phyloP scores from a whole-genome alignment of 2,113 vertebrate species.

The Fulmarus glacialis region DNA sequence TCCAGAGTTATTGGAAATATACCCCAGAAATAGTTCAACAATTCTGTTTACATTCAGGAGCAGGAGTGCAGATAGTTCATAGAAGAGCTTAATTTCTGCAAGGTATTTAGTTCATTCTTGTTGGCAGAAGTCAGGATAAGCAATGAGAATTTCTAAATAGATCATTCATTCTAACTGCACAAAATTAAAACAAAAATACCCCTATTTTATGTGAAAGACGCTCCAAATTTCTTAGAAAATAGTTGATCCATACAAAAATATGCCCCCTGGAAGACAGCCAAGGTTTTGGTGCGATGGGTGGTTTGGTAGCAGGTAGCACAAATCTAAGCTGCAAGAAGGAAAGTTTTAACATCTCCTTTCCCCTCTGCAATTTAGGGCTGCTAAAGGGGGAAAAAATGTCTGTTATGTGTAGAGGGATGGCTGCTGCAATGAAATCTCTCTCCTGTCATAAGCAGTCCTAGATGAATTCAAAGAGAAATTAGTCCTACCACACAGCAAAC shows the following conservation, averaged over 20 bases:
- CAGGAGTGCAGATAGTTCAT: not conserved
- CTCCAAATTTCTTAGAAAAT: not conserved
- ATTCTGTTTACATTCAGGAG: not conserved
- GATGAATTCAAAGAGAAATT: slow-evolving; percentile 1
- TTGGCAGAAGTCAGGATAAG: not conserved
- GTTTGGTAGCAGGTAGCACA: not conserved
- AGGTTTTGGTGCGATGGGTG: not conserved
- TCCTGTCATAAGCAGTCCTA: not conserved
- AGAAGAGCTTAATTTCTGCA: not conserved
- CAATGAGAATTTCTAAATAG: not conserved
- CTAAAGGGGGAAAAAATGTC: not conserved
- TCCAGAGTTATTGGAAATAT: not conserved
- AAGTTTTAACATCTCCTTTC: not conserved
- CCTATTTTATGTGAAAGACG: not conserved
- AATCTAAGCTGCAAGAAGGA: not conserved
- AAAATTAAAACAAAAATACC: not conserved
- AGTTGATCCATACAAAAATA: not conserved
- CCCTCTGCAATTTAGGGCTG: not conserved
- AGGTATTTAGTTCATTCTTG: not conserved
- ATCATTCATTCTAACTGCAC: not conserved
- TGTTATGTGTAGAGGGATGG: not conserved
- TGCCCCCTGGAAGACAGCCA: not conserved
- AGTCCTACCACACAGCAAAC: not conserved
- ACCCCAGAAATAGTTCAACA: not conserved
- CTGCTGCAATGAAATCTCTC: not conserved